Evolutionary conservation across 2,888 invertebrate species (phyloP).

Genomic region (Ernsta delagoae): DNA sequence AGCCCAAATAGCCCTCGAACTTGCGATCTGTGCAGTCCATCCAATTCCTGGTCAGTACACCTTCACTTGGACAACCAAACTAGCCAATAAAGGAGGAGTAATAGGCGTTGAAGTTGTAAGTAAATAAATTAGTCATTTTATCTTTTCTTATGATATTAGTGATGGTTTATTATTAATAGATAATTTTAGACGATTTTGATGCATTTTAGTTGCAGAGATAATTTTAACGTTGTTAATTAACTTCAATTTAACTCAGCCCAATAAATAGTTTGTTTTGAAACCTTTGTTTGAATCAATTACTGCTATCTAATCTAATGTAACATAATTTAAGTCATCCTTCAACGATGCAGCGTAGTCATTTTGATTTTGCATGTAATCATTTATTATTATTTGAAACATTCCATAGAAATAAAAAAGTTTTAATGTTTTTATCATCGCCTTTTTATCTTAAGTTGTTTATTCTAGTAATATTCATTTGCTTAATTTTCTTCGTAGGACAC

Average conservation of each 20-base stretch:
- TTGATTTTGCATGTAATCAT: conserved; percentile 5
- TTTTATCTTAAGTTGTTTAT: background rate
- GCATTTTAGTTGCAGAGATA: background rate
- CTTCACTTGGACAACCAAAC: conserved; percentile 98
- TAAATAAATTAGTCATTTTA: conserved; percentile 37
- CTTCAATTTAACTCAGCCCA: background rate
- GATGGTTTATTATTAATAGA: background rate
- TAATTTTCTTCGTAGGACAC: conserved; percentile 79
- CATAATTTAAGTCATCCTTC: too few species aligned
- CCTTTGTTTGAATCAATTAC: background rate
- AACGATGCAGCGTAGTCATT: background rate
- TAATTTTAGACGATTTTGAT: background rate
- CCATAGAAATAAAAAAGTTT: too few species aligned
- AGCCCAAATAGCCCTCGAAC: conserved; percentile 95
- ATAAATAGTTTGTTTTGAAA: too few species aligned
- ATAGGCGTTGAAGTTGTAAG: conserved; percentile 87
- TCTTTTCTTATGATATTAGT: too few species aligned
- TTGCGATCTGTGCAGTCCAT: conserved; percentile 98
- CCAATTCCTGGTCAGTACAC: conserved; percentile 98
- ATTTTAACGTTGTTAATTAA: background rate
- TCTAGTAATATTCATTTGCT: conserved; percentile 23
- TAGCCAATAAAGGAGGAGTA: conserved; percentile 93
- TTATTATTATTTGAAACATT: background rate
- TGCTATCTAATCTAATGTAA: too few species aligned
- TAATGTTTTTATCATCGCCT: background rate